Evolutionary conservation across 1,140 invertebrate species (phyloP).

Genomic region (Bombus superbus): DNA sequence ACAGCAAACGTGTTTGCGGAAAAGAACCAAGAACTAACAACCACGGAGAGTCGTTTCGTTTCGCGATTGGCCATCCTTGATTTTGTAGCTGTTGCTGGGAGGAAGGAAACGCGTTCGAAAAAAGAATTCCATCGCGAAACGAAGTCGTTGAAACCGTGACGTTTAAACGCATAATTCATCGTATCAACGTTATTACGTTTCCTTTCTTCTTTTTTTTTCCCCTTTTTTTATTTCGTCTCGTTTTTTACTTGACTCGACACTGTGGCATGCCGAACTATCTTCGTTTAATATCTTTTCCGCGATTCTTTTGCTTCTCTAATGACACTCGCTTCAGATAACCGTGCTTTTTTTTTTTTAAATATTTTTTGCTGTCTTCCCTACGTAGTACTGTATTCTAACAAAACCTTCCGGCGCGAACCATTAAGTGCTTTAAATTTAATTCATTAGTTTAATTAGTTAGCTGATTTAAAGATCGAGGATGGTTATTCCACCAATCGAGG

Average conservation of each 20-base stretch:
- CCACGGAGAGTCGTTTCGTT: slow-evolving; percentile 24
- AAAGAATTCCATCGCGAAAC: slow-evolving; percentile 15
- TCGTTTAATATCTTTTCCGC: neutral
- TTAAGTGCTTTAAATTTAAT: slow-evolving; percentile 51
- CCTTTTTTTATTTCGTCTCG: neutral
- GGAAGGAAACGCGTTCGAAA: no score
- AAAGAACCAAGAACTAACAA: slow-evolving; percentile 34
- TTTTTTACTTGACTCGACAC: neutral
- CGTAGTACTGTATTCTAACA: slow-evolving; percentile 42
- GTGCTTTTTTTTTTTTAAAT: slow-evolving; percentile 23
- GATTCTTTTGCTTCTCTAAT: slow-evolving; percentile 54
- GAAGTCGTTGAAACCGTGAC: neutral
- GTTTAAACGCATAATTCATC: neutral
- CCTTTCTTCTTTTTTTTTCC: neutral
- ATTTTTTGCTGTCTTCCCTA: slow-evolving; percentile 26
- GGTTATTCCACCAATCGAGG: slow-evolving; percentile 65
- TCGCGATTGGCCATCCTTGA: neutral
- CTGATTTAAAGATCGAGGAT: slow-evolving; percentile 72
- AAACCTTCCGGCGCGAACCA: slow-evolving; percentile 47
- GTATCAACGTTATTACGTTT: neutral
- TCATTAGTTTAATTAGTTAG: slow-evolving; percentile 67
- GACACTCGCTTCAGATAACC: slow-evolving; percentile 21
- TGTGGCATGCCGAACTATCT: neutral
- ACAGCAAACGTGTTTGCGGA: slow-evolving; percentile 58
- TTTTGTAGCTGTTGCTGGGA: neutral